Evolutionary conservation across 2,888 invertebrate genomes (phyloP), one percentile per base, ranked within the genome.

Genomic region (Tiliacea aurago): DNA sequence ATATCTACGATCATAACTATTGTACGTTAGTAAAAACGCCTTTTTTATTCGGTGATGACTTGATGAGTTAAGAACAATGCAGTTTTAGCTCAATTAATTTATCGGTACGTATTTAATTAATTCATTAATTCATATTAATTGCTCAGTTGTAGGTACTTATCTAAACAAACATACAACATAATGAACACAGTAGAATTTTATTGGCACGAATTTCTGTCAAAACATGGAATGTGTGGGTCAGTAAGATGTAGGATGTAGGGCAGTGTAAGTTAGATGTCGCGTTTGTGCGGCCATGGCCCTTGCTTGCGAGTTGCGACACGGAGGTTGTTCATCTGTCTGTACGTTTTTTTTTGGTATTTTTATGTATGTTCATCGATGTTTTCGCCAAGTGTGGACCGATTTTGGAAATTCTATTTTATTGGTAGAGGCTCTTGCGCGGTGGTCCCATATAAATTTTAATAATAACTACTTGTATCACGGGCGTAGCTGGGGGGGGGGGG

Each of bases 131-230:
- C 6, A 15, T 28, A 28, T 20, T 62, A 47, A 47, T 49, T 75
- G 28, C n/a, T 61, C 23, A 20, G n/a, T n/a, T n/a, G n/a, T n/a
- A n/a, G 13, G 28, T 20, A 47, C 18, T 4, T n/a, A 18, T 41
- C n/a, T 41, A 18, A 73, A 73, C 56, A 65, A 76, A 49, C 41
- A n/a, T 63, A 56, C 28, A 49, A 43, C 18, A 10, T 18, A 76
- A 37, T 33, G 28, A 18, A 43, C 41, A 23, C 47, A 56, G 20
- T 47, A 56, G 49, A 33, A 33, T 53, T 33, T 28, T 28, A 51
- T 33, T 6, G 41, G 78, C 20, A 71, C n/a, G 23, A 28, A 58
- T 28, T 45, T 47, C 56, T 56, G 7, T 47, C n/a, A 49, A 51
- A 41, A 67, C 45, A 67, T 45, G n/a, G 11, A 51, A 59, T 45